phyloP scores from a whole-genome alignment of 2,888 invertebrate species.

The Galerucella nymphaeae region DNA sequence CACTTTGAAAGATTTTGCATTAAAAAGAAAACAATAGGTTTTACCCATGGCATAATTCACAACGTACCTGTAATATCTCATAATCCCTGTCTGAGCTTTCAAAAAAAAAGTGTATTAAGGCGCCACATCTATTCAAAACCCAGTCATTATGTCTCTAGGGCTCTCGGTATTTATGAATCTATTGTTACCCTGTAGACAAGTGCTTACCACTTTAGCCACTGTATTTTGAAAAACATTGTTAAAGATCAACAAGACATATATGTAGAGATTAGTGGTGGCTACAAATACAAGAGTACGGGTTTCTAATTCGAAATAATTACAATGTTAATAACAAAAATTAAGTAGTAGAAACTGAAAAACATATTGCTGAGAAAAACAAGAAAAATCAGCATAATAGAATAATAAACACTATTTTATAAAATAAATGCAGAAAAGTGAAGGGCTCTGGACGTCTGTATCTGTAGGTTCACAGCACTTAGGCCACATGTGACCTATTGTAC shows the following conservation, averaged over 20 bases:
- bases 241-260: slow-evolving; percentile 52
- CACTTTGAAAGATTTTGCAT: not conserved
- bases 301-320: not conserved
- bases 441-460: too few relatives aligned
- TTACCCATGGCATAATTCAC: not conserved
- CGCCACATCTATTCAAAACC: slow-evolving; percentile 57
- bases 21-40: not conserved
- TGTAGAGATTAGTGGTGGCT: slow-evolving; percentile 45
- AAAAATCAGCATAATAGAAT: too few relatives aligned
- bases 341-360: not conserved
- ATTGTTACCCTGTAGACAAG: slow-evolving; percentile 55
- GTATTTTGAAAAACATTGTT: slow-evolving; percentile 28
- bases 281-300: not conserved
- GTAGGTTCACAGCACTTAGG: too few relatives aligned
- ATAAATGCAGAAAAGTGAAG: too few relatives aligned
- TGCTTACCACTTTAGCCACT: slow-evolving; percentile 58
- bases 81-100: slow-evolving; percentile 51
- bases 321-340: not conserved
- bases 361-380: not conserved
- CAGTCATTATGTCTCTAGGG: slow-evolving; percentile 58
- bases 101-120: slow-evolving; percentile 48
- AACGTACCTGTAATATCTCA: slow-evolving; percentile 29
- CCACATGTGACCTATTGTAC: too few relatives aligned
- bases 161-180: slow-evolving; percentile 57
- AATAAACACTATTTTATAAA: too few relatives aligned